Base-by-base conservation (phyloP, 2,888 invertebrate species). In the Pecten maximus region DNA sequence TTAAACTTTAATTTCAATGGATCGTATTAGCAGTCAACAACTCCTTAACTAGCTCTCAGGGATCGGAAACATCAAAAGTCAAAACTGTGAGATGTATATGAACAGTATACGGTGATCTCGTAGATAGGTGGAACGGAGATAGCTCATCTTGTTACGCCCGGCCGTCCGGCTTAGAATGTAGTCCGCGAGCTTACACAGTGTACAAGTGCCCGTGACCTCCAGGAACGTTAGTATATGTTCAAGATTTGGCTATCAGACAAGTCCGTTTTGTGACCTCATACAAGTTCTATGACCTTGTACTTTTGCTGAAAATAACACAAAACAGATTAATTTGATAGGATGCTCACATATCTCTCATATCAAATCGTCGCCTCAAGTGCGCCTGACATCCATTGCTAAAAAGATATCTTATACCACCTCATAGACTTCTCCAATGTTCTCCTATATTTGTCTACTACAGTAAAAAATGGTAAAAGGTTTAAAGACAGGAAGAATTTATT, bases 211-310 rank as follows among this genome's bases (percentile, higher is more conserved):
- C 54, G 6, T 23, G 54, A 54, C 54, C 54, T 19, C 54, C 2
- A 23, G 54, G 54, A 54, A 54, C 54, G 54, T 0, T n/a, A 54
- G 23, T 54, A 23, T 19, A 54, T 54, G 54, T 54, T 54, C n/a
- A n/a, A 54, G 54, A 54, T 54, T 54, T 54, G 54, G 54, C 54
- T 54, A 54, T 54, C 54, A 54, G 54, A 54, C 54, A 54, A 54
- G 8, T 16, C 54, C 2, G 23, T 54, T 54, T 19, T n/a, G 54
- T 54, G n/a, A 54, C 54, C 54, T 54, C 54, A 19, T 23, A 54
- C 54, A 54, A 54, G 54, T 54, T 54, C 54, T 54, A 23, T 54
- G 54, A 54, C 54, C 54, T 54, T 19, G 23, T 54, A 54, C 54
- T 23, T 54, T 54, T 54, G 23, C 54, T n/a, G 54, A 54, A 54